Percentiles rank a stretch among this genome's conserved stretches.
Evolutionary conservation across 2,113 vertebrate genomes (phyloP).

Genomic region (Murina feae): DNA sequence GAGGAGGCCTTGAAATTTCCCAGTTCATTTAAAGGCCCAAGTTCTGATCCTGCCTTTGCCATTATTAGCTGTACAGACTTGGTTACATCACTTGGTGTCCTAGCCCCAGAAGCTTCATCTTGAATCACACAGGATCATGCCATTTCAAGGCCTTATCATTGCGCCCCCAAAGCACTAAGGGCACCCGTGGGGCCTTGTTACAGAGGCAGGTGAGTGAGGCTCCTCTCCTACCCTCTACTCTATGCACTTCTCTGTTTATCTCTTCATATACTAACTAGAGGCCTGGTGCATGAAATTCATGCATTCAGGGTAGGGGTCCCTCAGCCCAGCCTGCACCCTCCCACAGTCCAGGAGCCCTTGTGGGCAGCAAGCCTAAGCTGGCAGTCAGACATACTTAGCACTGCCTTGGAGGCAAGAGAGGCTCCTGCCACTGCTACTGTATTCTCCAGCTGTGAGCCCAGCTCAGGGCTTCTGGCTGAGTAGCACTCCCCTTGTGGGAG

Average conservation of each 20-base stretch:
- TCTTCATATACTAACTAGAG: not conserved
- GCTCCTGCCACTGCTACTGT: too few species aligned
- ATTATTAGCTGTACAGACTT: not conserved
- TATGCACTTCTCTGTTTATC: not conserved
- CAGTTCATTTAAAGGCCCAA: not conserved
- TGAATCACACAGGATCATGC: not conserved
- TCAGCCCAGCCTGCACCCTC: too few species aligned
- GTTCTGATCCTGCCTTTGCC: not conserved
- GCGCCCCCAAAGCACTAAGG: not conserved
- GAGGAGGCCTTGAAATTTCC: not conserved
- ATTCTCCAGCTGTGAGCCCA: too few species aligned
- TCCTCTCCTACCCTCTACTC: not conserved
- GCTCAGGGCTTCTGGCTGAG: too few species aligned
- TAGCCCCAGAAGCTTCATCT: not conserved
- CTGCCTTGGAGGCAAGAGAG: too few species aligned
- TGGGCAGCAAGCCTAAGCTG: too few species aligned
- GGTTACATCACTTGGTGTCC: not conserved
- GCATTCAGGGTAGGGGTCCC: too few species aligned
- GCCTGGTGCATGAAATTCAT: too few species aligned
- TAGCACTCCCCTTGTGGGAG: too few species aligned
- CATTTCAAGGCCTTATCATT: not conserved
- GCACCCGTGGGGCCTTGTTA: accelerated
- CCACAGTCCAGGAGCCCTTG: too few species aligned
- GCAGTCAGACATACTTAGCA: too few species aligned
- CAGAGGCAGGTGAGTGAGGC: not conserved